These are phyloP conservation scores for Hirudinaria manillensis DNA, from an alignment of 2,888 invertebrate species.

Conservation along the genomic window DNA sequence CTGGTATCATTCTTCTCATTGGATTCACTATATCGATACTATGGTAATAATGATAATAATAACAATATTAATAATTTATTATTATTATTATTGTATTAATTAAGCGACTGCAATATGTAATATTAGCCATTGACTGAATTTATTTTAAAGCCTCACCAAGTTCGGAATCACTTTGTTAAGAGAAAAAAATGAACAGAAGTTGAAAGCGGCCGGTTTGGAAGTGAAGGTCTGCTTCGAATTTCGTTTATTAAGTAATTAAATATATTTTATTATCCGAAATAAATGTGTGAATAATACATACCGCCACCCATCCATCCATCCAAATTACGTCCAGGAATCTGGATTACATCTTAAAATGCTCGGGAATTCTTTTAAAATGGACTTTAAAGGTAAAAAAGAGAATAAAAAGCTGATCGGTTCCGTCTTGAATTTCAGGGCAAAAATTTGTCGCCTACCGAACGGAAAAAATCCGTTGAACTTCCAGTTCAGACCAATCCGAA, in stretches of 20 bases:
- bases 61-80: background rate
- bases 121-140: background rate
- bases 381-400: too few species aligned
- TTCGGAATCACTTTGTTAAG: background rate
- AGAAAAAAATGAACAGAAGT: slow-evolving; percentile 1
- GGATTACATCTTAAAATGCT: too few species aligned
- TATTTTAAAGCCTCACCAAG: background rate
- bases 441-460: too few species aligned
- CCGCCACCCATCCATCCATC: too few species aligned
- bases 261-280: background rate
- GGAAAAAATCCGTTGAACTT: too few species aligned
- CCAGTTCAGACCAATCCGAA: too few species aligned
- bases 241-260: background rate
- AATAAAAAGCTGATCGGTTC: too few species aligned
- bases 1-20: background rate
- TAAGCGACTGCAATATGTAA: too few species aligned
- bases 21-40: background rate
- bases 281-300: too few species aligned
- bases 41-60: slow-evolving; percentile 21
- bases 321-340: too few species aligned
- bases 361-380: too few species aligned
- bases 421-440: too few species aligned
- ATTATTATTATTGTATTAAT: background rate
- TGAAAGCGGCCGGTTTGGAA: slow-evolving; percentile 8
- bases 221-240: background rate